A percentile compares a stretch with the other conserved stretches of the same genome.
Conservation (phyloP, 2,888 invertebrate species). For the Sialis lutaria region DNA sequence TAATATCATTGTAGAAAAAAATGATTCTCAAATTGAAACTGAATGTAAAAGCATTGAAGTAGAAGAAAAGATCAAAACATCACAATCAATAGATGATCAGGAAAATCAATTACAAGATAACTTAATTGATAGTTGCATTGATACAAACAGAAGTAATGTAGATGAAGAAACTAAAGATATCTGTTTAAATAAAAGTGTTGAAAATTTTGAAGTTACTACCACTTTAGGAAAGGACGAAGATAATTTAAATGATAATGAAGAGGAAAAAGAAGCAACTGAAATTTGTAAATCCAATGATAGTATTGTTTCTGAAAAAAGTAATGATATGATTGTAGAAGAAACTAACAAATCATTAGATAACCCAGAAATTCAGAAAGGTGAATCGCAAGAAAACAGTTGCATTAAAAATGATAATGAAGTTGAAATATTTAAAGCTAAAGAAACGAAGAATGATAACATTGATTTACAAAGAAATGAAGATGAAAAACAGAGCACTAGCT, state of each 20-base stretch:
- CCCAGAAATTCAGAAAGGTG: neutral
- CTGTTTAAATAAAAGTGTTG: no score
- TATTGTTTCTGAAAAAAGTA: neutral
- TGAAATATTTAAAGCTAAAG: no score
- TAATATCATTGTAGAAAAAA: no score
- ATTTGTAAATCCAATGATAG: no score
- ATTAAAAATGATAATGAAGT: no score
- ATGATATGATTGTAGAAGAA: neutral
- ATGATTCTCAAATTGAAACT: no score
- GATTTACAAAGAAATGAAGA: conserved; percentile 2
- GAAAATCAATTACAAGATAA: neutral
- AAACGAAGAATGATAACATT: neutral
- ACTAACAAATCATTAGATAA: neutral
- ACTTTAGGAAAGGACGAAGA: neutral
- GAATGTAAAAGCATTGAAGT: neutral
- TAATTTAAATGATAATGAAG: neutral
- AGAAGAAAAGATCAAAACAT: conserved; percentile 1
- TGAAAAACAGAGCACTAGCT: conserved; percentile 4
- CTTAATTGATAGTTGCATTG: neutral
- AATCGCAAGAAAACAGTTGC: no score
- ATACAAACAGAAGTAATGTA: no score
- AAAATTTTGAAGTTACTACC: no score
- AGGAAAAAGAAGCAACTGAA: neutral
- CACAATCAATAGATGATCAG: neutral
- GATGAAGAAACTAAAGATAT: no score